phyloP scores from a whole-genome alignment of 2,113 vertebrate species.

The Phalacrocorax carbo region DNA sequence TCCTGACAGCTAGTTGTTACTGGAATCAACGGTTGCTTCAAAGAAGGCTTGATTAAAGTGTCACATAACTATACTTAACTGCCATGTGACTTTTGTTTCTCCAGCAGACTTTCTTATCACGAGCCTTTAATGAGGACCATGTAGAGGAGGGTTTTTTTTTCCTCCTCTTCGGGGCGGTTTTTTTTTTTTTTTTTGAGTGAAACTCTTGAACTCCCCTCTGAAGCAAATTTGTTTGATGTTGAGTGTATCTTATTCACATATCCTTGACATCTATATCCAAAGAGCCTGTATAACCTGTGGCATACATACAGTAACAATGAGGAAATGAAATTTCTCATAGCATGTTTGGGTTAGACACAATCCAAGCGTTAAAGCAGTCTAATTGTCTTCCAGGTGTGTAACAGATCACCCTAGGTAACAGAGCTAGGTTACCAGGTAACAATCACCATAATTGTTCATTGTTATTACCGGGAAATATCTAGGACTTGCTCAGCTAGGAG shows the following conservation, averaged over 20 bases:
- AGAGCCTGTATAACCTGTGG: background rate
- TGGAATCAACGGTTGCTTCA: background rate
- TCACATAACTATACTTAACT: background rate
- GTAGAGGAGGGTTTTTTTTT: background rate
- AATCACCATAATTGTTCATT: background rate
- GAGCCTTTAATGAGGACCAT: background rate
- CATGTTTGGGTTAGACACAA: background rate
- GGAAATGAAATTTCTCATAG: background rate
- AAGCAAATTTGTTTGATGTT: background rate
- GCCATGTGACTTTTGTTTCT: conserved; percentile 24
- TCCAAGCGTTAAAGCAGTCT: background rate
- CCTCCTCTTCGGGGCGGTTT: background rate
- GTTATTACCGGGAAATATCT: background rate
- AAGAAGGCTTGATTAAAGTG: background rate
- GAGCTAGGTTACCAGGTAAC: background rate
- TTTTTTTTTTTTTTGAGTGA: background rate
- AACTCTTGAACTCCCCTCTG: conserved; percentile 1
- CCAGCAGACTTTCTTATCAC: background rate
- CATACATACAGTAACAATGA: background rate
- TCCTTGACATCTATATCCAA: background rate
- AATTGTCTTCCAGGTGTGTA: background rate
- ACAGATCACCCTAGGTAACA: background rate
- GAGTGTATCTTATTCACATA: background rate
- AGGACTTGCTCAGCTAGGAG: background rate
- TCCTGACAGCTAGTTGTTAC: background rate